Base-by-base conservation (phyloP, 2,888 invertebrate genomes). In the Sminthurides aquaticus region DNA sequence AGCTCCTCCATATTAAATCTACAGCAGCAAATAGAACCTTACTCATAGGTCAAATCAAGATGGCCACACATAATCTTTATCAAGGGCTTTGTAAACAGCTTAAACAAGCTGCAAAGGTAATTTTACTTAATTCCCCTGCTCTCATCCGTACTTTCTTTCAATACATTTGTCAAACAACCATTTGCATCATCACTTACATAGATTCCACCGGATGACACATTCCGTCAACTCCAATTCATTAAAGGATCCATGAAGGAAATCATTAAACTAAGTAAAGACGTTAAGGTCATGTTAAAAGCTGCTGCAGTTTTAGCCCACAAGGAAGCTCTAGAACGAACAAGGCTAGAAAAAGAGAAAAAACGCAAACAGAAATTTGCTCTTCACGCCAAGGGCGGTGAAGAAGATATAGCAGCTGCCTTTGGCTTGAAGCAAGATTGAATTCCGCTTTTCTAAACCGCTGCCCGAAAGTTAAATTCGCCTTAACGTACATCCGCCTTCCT, bases 51-150 rank as follows among this genome's bases (percentile, higher is more conserved):
- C 72, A 73, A 62, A 70, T 74, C 43, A 72, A 72, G 57, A 71
- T 73, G 68, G 70, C 71, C 1, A 73, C 70, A 58, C 63, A 71
- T 48, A 74, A 73, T 58, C 29, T 74, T 59, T 74, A 74, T 34
- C 25, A 66, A 20, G 69, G 70, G 52, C 63, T 73, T 25, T 74
- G 74, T 60, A 69, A 66, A 54, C 69, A 73, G 57, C 69, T 74
- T 67, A 67, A 70, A 34, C 55, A 67, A 3, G 57, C 49, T 29
- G 60, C 65, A 2, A 67, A 56, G 57, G 69, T 63, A 62, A 60
- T 29, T 25, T 55, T 11, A 28, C 24, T 18, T 55, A 2, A 25
- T 20, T 24, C 25, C 2, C 20, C 15, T 58, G 18, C 20, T 58
- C n/a, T n/a, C n/a, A n/a, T n/a, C n/a, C n/a, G n/a, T n/a, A n/a